Evolutionary conservation across 2,797 vertebrate genomes (phyloP).

Genomic region (Ambastaia sidthimunki): DNA sequence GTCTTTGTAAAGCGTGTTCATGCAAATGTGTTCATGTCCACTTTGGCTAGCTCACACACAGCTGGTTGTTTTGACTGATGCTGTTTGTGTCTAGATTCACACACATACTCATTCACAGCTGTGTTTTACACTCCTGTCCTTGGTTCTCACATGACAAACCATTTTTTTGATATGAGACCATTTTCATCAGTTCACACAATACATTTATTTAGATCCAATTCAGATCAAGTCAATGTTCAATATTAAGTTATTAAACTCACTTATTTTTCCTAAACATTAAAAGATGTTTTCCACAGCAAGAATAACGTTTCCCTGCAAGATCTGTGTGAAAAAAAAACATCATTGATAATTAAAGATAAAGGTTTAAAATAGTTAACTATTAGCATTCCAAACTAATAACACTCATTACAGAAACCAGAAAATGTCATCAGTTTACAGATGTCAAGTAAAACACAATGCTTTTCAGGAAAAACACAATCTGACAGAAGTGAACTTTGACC

Average conservation of each 20-base stretch:
- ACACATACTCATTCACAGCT: slow-evolving; percentile 35
- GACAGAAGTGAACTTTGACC: neutral
- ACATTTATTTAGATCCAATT: neutral
- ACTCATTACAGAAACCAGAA: slow-evolving; percentile 4
- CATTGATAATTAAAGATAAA: neutral
- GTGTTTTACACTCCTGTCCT: slow-evolving; percentile 22
- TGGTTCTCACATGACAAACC: slow-evolving; percentile 31
- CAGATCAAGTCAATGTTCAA: neutral
- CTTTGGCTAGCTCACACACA: neutral
- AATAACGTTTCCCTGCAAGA: neutral
- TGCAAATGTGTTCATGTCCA: slow-evolving; percentile 2
- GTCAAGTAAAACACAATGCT: neutral
- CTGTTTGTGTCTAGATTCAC: neutral
- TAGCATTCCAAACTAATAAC: neutral
- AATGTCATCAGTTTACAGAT: neutral
- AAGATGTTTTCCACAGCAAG: neutral
- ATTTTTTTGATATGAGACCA: neutral
- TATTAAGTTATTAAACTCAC: neutral
- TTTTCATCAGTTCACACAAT: slow-evolving; percentile 15
- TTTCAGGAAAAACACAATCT: neutral
- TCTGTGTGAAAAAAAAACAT: neutral
- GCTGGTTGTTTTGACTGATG: slow-evolving; percentile 22
- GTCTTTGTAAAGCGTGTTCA: neutral
- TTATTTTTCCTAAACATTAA: neutral
- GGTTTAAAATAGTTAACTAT: neutral